phyloP scores from a whole-genome alignment of 2,113 vertebrate species.

The Actinemys pallida region DNA sequence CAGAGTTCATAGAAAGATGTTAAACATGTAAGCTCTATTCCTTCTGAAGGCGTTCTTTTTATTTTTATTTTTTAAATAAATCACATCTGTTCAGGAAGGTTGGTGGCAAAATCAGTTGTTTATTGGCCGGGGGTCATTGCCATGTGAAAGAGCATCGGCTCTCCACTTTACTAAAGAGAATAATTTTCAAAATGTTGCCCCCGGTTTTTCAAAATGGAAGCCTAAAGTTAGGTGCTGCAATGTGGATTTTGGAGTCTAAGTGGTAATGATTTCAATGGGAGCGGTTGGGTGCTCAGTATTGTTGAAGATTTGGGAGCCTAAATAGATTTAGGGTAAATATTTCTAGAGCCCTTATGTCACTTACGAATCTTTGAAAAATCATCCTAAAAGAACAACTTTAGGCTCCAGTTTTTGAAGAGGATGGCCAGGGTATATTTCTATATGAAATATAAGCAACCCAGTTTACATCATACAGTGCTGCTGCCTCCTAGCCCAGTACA shows the following conservation, averaged over 20 bases:
- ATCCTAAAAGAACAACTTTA: background rate
- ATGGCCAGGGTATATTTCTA: background rate
- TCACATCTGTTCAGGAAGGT: background rate
- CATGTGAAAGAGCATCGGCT: background rate
- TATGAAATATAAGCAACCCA: background rate
- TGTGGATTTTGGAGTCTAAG: background rate
- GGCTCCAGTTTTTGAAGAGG: background rate
- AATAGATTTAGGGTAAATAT: background rate
- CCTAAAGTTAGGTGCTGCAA: background rate
- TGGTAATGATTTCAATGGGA: background rate
- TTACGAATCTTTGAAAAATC: background rate
- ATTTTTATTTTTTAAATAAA: too few species aligned
- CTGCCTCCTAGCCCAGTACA: background rate
- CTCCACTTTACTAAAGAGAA: background rate
- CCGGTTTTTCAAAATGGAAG: accelerated
- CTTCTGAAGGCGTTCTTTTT: background rate
- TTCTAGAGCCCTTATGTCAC: background rate
- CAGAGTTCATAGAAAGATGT: background rate
- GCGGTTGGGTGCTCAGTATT: background rate
- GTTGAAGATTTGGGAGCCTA: background rate
- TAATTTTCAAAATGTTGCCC: background rate
- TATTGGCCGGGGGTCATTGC: background rate
- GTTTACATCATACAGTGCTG: background rate
- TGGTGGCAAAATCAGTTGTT: background rate
- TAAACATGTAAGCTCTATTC: background rate